Conservation (phyloP, 1,140 invertebrate genomes). For the Trissolcus basalis region DNA sequence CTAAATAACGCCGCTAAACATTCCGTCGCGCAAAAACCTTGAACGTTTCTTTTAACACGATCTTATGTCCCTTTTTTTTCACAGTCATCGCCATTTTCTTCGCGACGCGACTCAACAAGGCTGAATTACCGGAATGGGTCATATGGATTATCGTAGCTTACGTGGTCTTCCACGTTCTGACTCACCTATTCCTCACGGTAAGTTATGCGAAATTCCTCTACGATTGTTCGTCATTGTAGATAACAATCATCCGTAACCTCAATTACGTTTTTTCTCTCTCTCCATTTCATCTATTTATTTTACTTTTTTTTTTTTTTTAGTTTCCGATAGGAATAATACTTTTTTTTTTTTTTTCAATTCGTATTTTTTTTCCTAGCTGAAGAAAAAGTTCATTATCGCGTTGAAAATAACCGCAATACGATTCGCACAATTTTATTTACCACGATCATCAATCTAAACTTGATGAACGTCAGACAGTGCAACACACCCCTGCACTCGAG, state of each 20-base stretch:
- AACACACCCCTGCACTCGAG: background rate
- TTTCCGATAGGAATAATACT: too few species aligned
- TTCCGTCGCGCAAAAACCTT: slow-evolving; percentile 9
- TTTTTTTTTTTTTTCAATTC: background rate
- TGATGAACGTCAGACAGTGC: background rate
- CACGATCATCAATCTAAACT: background rate
- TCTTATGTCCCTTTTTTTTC: slow-evolving; percentile 66
- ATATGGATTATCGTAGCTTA: slow-evolving; percentile 91
- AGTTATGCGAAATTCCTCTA: slow-evolving; percentile 71
- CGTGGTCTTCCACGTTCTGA: slow-evolving; percentile 91
- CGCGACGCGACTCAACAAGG: slow-evolving; percentile 88
- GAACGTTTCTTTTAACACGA: slow-evolving; percentile 27
- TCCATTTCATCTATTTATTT: background rate
- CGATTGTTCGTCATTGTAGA: slow-evolving; percentile 27
- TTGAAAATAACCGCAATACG: background rate
- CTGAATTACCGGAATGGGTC: slow-evolving; percentile 89
- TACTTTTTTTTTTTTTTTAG: too few species aligned
- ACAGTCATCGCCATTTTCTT: slow-evolving; percentile 95
- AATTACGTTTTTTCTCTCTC: background rate
- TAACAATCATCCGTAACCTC: slow-evolving; percentile 1
- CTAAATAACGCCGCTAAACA: slow-evolving; percentile 1
- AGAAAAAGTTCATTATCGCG: background rate
- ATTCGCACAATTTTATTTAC: background rate
- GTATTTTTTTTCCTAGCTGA: background rate
- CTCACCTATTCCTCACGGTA: slow-evolving; percentile 93